Evolutionary conservation across 2,888 invertebrate genomes (phyloP).

Genomic region (Campoletis raptor): DNA sequence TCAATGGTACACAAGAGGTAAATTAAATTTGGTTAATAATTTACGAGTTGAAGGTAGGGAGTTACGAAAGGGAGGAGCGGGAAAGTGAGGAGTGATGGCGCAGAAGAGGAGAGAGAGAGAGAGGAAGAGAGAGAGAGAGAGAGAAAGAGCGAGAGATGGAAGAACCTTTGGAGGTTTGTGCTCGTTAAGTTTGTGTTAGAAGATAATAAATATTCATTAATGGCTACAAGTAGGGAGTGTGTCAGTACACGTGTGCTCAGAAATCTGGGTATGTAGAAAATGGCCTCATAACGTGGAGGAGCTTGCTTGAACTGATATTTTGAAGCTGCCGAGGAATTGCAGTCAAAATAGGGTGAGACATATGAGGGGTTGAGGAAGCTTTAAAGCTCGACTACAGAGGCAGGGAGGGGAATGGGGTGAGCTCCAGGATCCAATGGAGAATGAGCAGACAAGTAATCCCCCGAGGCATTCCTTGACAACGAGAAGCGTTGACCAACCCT

Average conservation of each 20-base stretch:
- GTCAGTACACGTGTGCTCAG: slow-evolving; percentile 23
- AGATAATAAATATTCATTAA: slow-evolving; percentile 83
- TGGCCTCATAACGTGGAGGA: slow-evolving; percentile 9
- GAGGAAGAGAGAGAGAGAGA: slow-evolving; percentile 12
- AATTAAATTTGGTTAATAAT: slow-evolving; percentile 81
- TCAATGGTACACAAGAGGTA: slow-evolving; percentile 67
- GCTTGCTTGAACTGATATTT: slow-evolving; percentile 1
- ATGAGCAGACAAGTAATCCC: slow-evolving; percentile 40
- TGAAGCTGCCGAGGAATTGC: slow-evolving; percentile 10
- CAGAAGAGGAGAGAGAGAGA: background rate
- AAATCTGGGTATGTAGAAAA: slow-evolving; percentile 19
- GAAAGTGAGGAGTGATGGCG: background rate
- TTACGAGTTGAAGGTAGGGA: slow-evolving; percentile 71
- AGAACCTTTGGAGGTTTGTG: slow-evolving; percentile 57
- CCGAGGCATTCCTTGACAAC: slow-evolving; percentile 28
- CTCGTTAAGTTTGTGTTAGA: slow-evolving; percentile 81
- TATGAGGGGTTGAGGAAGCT: slow-evolving; percentile 16
- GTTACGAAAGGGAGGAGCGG: slow-evolving; percentile 7
- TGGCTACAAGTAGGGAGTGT: slow-evolving; percentile 71
- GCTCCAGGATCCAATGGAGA: background rate
- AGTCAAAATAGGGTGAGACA: slow-evolving; percentile 6
- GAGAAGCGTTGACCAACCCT: slow-evolving; percentile 5
- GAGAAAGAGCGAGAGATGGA: slow-evolving; percentile 33
- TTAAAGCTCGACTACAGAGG: slow-evolving; percentile 11
- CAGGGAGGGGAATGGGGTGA: background rate